Conservation (phyloP, 2,888 invertebrate species). For the Drosophila rellima region DNA sequence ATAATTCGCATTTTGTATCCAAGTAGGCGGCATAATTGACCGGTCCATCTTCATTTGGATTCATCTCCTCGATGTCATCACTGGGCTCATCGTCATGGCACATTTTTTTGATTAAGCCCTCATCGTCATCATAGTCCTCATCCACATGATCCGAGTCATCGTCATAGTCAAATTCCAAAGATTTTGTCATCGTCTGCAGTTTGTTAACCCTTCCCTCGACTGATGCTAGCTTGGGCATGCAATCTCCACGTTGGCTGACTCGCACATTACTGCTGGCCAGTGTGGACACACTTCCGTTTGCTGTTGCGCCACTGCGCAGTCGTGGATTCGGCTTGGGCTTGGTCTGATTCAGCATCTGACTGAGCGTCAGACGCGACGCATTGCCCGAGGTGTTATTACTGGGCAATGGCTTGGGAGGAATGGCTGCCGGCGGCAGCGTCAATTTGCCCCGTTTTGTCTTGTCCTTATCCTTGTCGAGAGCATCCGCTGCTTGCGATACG, state of each 20-base stretch:
- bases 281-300: constrained; percentile 8
- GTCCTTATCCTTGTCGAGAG: constrained; percentile 11
- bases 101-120: constrained; percentile 32
- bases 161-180: constrained; percentile 62
- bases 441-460: constrained; percentile 52
- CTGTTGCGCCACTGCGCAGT: constrained; percentile 38
- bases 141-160: constrained; percentile 50
- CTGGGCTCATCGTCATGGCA: constrained; percentile 42
- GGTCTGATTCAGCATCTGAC: constrained; percentile 50
- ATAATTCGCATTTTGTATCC: constrained; percentile 51
- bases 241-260: constrained; percentile 35
- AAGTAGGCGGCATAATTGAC: constrained; percentile 50
- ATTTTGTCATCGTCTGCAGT: constrained; percentile 40
- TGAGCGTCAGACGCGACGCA: constrained; percentile 48
- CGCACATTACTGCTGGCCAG: constrained; percentile 14
- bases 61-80: constrained; percentile 41
- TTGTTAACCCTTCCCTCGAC: constrained; percentile 41
- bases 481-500: background rate
- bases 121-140: constrained; percentile 47
- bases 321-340: constrained; percentile 42
- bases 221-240: constrained; percentile 29
- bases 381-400: constrained; percentile 1
- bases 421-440: constrained; percentile 59
- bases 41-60: constrained; percentile 42
- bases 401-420: constrained; percentile 25